Conservation (phyloP, 1,140 invertebrate species). For the Acromyrmex heyeri region DNA sequence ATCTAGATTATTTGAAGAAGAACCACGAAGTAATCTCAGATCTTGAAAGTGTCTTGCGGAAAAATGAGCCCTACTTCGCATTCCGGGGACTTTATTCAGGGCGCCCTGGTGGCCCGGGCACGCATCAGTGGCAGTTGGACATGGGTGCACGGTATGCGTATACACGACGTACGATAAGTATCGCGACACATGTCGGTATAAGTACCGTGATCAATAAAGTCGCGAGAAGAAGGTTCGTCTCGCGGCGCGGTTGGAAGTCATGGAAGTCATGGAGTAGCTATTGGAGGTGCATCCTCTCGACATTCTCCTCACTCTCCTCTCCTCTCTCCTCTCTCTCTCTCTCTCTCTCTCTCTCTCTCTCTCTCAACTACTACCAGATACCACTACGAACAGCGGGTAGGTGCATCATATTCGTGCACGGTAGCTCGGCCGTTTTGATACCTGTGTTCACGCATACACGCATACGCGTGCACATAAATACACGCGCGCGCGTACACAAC, state of each 20-base stretch:
- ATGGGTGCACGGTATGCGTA: constrained; percentile 75
- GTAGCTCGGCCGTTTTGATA: constrained; percentile 60
- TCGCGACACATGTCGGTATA: constrained; percentile 82
- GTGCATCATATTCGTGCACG: constrained; percentile 60
- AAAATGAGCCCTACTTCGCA: constrained; percentile 63
- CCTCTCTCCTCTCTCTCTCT: no score
- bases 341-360: background rate
- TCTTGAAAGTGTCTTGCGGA: constrained; percentile 54
- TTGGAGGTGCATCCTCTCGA: constrained; percentile 45
- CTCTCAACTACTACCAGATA: background rate
- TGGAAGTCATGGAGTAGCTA: constrained; percentile 67
- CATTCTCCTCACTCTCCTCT: background rate
- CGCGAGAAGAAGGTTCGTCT: constrained; percentile 69
- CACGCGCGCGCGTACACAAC: constrained; percentile 20
- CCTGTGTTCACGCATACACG: constrained; percentile 54
- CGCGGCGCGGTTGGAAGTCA: constrained; percentile 70
- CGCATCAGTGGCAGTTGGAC: constrained; percentile 57
- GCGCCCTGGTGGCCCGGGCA: constrained; percentile 30
- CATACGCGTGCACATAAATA: background rate
- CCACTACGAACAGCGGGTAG: constrained; percentile 25
- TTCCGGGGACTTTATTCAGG: constrained; percentile 45
- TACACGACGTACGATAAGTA: constrained; percentile 80
- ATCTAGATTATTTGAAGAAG: constrained; percentile 28
- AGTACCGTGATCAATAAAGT: constrained; percentile 81
- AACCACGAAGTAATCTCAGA: constrained; percentile 35